Percentiles rank a stretch among this genome's conserved stretches.
Evolutionary conservation across 2,113 vertebrate species (phyloP).

Genomic region (Axis porcinus): DNA sequence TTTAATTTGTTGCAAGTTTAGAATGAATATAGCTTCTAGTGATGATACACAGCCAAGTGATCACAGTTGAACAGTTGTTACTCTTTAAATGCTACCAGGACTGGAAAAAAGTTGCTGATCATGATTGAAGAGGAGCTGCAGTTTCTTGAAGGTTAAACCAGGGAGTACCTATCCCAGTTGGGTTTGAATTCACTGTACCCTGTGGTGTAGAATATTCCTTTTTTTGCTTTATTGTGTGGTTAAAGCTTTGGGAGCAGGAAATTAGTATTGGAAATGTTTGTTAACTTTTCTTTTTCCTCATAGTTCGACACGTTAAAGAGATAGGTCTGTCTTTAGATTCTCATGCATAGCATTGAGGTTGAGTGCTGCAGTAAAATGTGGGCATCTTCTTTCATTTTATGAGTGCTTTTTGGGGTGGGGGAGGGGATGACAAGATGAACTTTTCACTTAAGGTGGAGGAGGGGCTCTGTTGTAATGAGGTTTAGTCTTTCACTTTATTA

Average conservation of each 20-base stretch:
- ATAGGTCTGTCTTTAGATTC: background rate
- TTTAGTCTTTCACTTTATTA: background rate
- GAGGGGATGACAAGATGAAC: conserved; percentile 6
- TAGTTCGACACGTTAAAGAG: background rate
- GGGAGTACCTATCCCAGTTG: background rate
- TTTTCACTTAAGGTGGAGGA: background rate
- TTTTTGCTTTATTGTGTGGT: background rate
- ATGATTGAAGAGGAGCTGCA: background rate
- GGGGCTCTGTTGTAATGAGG: background rate
- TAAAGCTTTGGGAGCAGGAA: conserved; percentile 12
- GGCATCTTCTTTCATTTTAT: conserved; percentile 24
- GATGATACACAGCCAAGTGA: background rate
- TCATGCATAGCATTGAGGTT: background rate
- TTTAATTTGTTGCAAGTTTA: conserved; percentile 48
- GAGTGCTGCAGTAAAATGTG: background rate
- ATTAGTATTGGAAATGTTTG: background rate
- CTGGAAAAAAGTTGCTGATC: background rate
- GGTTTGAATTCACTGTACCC: background rate
- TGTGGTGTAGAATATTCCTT: background rate
- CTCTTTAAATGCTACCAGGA: conserved; percentile 11
- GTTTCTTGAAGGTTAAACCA: background rate
- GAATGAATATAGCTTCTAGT: background rate
- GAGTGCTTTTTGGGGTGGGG: conserved; percentile 1
- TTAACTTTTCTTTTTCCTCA: background rate
- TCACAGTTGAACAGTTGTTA: background rate